phyloP scores from a whole-genome alignment of 2,797 vertebrate genomes.

The Paramormyrops hopkinsi region DNA sequence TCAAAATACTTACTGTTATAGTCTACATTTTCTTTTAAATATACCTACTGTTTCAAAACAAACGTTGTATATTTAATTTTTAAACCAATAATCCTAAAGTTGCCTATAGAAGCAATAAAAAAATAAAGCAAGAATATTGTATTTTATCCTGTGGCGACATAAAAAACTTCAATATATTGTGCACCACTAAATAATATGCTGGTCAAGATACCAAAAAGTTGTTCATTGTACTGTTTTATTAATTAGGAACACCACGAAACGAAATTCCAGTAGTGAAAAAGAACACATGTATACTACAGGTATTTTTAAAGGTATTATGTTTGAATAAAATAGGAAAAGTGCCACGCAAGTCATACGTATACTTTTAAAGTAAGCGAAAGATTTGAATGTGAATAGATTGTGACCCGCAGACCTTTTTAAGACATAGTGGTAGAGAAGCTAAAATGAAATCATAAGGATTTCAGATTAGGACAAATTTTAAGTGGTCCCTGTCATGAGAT shows the following conservation, averaged over 20 bases:
- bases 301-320: neutral
- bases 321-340: neutral
- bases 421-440: neutral
- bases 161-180: neutral
- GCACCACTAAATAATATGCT: neutral
- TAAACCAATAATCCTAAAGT: neutral
- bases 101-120: neutral
- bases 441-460: neutral
- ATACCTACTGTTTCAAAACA: neutral
- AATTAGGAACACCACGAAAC: neutral
- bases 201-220: neutral
- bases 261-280: neutral
- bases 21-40: neutral
- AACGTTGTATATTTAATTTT: neutral
- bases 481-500: neutral
- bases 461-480: neutral
- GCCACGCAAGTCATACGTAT: neutral
- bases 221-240: neutral
- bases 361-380: neutral
- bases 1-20: neutral
- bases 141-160: neutral
- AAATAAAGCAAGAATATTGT: neutral
- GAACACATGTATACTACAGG: neutral
- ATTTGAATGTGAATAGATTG: neutral
- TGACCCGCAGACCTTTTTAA: neutral